Evolutionary conservation across 2,888 invertebrate genomes (phyloP).

Genomic region (Galerucella calmariensis): DNA sequence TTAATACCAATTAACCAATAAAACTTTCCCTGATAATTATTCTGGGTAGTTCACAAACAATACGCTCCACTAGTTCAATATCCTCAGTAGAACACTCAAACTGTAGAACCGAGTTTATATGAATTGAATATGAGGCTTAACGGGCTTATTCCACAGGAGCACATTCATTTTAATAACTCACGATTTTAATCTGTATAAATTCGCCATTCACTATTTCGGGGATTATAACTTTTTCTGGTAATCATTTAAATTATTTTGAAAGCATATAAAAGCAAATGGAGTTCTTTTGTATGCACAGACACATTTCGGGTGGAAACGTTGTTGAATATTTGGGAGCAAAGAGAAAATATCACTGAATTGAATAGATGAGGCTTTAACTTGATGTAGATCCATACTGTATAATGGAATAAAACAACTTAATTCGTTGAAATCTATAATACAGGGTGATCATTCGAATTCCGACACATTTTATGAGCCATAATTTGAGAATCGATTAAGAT

Average conservation of each 20-base stretch:
- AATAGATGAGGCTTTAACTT: no score
- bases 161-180: neutral
- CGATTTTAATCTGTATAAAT: neutral
- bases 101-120: neutral
- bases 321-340: neutral
- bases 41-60: neutral
- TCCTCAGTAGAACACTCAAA: neutral
- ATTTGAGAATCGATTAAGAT: no score
- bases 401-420: no score
- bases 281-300: neutral
- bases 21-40: neutral
- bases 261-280: neutral
- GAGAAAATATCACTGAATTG: no score
- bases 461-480: no score
- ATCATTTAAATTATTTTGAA: neutral
- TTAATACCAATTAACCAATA: neutral
- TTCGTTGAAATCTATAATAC: no score
- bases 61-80: neutral
- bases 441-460: no score
- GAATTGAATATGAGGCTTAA: constrained; percentile 4
- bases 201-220: neutral
- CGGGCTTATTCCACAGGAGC: neutral
- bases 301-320: neutral
- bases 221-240: neutral
- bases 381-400: no score